Conservation (phyloP, 1,140 invertebrate genomes). For the Agraylea sexmaculata region DNA sequence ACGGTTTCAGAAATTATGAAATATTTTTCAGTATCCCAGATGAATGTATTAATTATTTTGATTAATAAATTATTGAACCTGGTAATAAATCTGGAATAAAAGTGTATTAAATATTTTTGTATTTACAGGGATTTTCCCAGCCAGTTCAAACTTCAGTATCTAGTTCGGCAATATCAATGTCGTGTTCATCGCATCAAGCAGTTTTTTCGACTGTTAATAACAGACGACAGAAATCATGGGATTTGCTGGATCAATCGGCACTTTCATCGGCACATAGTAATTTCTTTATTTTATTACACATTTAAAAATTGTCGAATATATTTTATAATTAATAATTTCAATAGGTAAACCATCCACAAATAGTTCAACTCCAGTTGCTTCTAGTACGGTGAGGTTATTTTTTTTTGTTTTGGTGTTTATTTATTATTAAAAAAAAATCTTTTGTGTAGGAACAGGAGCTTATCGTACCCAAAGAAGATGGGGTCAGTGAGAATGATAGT, state of each 20-base stretch:
- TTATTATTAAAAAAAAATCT: too few relatives aligned
- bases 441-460: conserved; percentile 58
- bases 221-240: conserved; percentile 88
- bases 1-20: too few relatives aligned
- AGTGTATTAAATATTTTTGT: too few relatives aligned
- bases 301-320: too few relatives aligned
- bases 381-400: conserved; percentile 1
- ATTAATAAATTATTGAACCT: too few relatives aligned
- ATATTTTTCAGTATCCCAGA: too few relatives aligned
- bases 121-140: conserved; percentile 13
- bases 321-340: background rate
- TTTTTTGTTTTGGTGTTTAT: conserved; percentile 3
- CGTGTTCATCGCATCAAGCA: conserved; percentile 14
- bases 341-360: conserved; percentile 10
- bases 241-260: conserved; percentile 72
- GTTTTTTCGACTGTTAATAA: conserved; percentile 26
- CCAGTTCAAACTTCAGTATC: conserved; percentile 18
- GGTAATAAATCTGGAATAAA: too few relatives aligned
- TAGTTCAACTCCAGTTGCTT: conserved; percentile 1
- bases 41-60: too few relatives aligned
- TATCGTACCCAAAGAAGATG: too few relatives aligned
- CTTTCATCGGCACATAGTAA: conserved; percentile 50
- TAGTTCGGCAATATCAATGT: conserved; percentile 15
- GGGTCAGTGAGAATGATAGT: conserved; percentile 25
- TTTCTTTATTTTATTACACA: too few relatives aligned